Evolutionary conservation across 2,888 invertebrate genomes (phyloP).

Genomic region (Xanthia icteritia): DNA sequence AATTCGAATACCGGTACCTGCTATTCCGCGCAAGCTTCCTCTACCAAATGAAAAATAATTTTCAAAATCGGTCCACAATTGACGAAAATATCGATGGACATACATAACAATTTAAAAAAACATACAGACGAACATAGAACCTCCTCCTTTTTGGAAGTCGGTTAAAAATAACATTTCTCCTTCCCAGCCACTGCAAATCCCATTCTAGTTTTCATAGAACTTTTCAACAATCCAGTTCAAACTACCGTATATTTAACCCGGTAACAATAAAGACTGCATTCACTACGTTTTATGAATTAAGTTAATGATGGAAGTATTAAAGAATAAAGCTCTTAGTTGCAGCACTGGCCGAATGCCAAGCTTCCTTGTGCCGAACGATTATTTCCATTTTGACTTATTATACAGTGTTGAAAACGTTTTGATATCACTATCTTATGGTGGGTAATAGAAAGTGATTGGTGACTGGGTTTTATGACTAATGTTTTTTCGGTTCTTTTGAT

Average conservation of each 20-base stretch:
- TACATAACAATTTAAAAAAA: too few relatives aligned
- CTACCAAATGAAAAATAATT: too few relatives aligned
- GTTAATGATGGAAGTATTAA: constrained; percentile 73
- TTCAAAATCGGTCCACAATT: too few relatives aligned
- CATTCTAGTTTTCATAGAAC: constrained; percentile 23
- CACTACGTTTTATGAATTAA: constrained; percentile 64
- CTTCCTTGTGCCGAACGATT: constrained; percentile 72
- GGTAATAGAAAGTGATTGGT: constrained; percentile 23
- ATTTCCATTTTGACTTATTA: constrained; percentile 76
- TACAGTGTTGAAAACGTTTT: constrained; percentile 65
- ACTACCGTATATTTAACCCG: constrained; percentile 19
- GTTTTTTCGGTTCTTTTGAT: background rate
- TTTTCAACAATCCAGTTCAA: constrained; percentile 19
- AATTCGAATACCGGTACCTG: too few relatives aligned
- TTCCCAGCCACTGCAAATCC: background rate
- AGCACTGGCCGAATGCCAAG: constrained; percentile 79
- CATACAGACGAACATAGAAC: too few relatives aligned
- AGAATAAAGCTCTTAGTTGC: constrained; percentile 77
- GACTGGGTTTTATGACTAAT: background rate
- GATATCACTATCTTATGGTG: constrained; percentile 70
- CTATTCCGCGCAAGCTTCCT: too few relatives aligned
- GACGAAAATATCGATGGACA: too few relatives aligned
- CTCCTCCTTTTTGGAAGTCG: too few relatives aligned
- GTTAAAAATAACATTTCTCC: background rate
- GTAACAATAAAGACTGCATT: constrained; percentile 31